Base-by-base conservation (phyloP, 2,797 vertebrate species). In the Onychomys arenicola region DNA sequence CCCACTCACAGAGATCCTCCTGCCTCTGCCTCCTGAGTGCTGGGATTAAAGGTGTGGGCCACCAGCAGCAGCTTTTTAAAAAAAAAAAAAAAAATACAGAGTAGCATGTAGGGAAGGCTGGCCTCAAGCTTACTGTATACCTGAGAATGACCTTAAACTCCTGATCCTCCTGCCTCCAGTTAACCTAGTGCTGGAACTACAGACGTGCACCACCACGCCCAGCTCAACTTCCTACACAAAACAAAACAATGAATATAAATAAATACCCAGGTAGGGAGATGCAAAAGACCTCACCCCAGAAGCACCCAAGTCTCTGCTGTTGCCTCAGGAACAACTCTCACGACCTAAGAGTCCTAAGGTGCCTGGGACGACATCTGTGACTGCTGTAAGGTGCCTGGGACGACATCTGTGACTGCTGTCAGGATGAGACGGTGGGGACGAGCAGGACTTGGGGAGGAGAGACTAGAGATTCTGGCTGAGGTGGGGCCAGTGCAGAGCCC, bases 241-340 rank as follows among this genome's bases (percentile, higher is more conserved):
- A 76, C 77, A 82, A 94, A 78, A 29, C 52, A 46, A 83, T 86
- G 21, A 83, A 78, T n/a, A 82, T 46, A 75, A 91, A 67, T 46
- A 37, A 91, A 86, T 77, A 61, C 55, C 46, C 40, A 14, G 49
- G 13, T 21, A 92, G 37, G 17, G 37, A 73, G 14, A 63, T 40
- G 17, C 37, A 82, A 86, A 82, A 34, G 5, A 59, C 65, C 14
- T 71, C 49, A 69, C 59, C 23, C 19, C 34, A 17, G 82, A 90
- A 84, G 40, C 55, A 83, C 10, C 61, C 52, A 29, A 9, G 16
- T 43, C 27, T 27, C 40, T 71, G 40, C n/a, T 86, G 11, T 71
- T 90, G 67, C n/a, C n/a, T 92, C 69, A 71, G 37, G 12, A 76
- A 57, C 88, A 57, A 43, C 55, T 67, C 57, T 11, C 7, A 75